Evolutionary conservation across 2,888 invertebrate genomes (phyloP).

Genomic region (Melanotus villosus): DNA sequence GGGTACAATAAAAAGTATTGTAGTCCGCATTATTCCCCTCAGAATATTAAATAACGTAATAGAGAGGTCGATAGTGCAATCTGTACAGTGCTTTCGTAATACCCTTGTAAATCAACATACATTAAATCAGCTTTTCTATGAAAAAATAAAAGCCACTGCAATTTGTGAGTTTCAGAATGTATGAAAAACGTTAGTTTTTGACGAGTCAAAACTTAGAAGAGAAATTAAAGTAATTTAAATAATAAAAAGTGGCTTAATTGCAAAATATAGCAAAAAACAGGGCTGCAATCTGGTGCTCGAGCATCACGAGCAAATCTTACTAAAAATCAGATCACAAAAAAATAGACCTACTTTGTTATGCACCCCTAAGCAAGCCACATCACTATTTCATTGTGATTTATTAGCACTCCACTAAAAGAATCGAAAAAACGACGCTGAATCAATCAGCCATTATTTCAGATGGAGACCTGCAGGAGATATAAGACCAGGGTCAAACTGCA

Average conservation of each 20-base stretch:
- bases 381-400: slow-evolving; percentile 70
- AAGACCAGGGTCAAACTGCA: slow-evolving; percentile 64
- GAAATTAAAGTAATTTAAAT: no score
- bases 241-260: slow-evolving; percentile 34
- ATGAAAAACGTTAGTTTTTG: no score
- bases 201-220: no score
- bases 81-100: no score
- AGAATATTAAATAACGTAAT: no score
- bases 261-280: slow-evolving; percentile 35
- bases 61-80: no score
- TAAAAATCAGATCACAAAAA: slow-evolving; percentile 65
- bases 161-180: no score
- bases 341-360: slow-evolving; percentile 67
- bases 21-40: no score
- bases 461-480: slow-evolving; percentile 68
- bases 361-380: slow-evolving; percentile 64
- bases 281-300: slow-evolving; percentile 42
- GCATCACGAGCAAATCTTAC: slow-evolving; percentile 54
- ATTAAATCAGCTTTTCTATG: no score
- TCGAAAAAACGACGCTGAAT: slow-evolving; percentile 69
- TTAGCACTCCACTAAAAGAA: slow-evolving; percentile 69
- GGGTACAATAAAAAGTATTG: no score
- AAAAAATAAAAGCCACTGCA: no score
- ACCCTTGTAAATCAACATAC: no score
- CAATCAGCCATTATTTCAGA: slow-evolving; percentile 69